phyloP scores from a whole-genome alignment of 2,888 invertebrate genomes.

The Eugnorisma glareosa region DNA sequence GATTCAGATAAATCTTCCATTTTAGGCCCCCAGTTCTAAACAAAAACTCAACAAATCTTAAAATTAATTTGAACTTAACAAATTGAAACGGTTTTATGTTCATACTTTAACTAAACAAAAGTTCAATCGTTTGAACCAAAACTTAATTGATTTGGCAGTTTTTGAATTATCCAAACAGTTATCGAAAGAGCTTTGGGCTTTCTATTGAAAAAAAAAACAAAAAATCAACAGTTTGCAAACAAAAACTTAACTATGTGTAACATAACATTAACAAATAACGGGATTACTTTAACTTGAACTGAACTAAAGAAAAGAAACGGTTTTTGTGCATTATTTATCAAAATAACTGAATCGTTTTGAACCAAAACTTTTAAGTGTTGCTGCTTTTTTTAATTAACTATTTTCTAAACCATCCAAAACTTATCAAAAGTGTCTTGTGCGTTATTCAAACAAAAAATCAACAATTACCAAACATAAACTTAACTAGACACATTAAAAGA shows the following conservation, averaged over 20 bases:
- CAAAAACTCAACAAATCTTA: slow-evolving; percentile 49
- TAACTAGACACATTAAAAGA: slow-evolving; percentile 42
- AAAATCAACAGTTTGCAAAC: slow-evolving; percentile 47
- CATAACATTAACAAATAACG: slow-evolving; percentile 26
- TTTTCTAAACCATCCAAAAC: not conserved
- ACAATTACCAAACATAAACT: slow-evolving; percentile 49
- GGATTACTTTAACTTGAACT: not conserved
- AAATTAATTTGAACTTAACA: slow-evolving; percentile 21
- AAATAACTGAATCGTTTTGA: slow-evolving; percentile 13
- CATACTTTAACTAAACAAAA: slow-evolving; percentile 18
- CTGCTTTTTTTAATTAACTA: slow-evolving; percentile 8
- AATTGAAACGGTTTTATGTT: not conserved
- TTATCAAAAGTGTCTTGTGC: not conserved
- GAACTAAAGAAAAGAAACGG: not conserved
- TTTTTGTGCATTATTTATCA: not conserved
- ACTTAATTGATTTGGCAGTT: not conserved
- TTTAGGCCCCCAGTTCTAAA: slow-evolving; percentile 29
- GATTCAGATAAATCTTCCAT: too few relatives aligned
- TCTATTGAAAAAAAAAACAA: slow-evolving; percentile 37
- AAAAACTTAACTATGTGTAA: slow-evolving; percentile 47
- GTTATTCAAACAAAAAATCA: slow-evolving; percentile 52
- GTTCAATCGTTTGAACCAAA: not conserved
- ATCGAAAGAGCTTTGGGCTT: slow-evolving; percentile 3
- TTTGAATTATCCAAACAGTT: not conserved
- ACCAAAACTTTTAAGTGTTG: too few relatives aligned